Base-by-base conservation (phyloP, 2,113 vertebrate species). In the Ammodytes dubius region DNA sequence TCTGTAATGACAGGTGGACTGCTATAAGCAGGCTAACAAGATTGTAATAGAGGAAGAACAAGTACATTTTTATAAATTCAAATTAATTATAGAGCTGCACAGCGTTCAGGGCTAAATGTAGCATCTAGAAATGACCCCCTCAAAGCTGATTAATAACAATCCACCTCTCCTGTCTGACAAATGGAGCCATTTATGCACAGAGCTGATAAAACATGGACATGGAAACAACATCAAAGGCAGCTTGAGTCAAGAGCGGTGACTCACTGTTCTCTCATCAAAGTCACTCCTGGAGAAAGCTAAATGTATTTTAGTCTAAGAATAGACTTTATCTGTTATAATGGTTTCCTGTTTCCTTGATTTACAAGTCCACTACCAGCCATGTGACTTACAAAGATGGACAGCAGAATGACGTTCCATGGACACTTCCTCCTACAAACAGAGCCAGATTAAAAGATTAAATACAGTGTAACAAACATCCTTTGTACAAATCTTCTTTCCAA, bases 351-450 rank as follows among this genome's bases (percentile, higher is more conserved):
- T 83, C 27, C 53, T 27, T 61, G 15, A 8, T 46, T 73, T 4
- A 47, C 6, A 49, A 52, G 4, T 19, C 19, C 61, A 64, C 61
- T 13, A 39, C 42, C 45, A 43, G 74, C 39, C 2, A 12, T 67
- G 2, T 5, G 4, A 96, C 98, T 97, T 91, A 99, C 98, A 71
- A 99, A 98, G 86, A 99, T 42, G 59, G 75, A 43, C 79, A 99
- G 94, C 89, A 99, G 93, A 81, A 99, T 97, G 66, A 98, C 46
- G 87, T 99, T 99, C 97, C 97, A 99, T 10, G 98, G 98, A 83
- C 95, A 97, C 60, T 96, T 96, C 92, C 98, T 97, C 96, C 98
- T 99, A 88, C 14, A 82, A 52, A 83, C 3, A 79, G 3, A 67
- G 42, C 19, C 14, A 6, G 10, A 68, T 70, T 6, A 53, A 6